Base-by-base conservation (phyloP, 2,113 vertebrate species). In the Eurypyga helias region DNA sequence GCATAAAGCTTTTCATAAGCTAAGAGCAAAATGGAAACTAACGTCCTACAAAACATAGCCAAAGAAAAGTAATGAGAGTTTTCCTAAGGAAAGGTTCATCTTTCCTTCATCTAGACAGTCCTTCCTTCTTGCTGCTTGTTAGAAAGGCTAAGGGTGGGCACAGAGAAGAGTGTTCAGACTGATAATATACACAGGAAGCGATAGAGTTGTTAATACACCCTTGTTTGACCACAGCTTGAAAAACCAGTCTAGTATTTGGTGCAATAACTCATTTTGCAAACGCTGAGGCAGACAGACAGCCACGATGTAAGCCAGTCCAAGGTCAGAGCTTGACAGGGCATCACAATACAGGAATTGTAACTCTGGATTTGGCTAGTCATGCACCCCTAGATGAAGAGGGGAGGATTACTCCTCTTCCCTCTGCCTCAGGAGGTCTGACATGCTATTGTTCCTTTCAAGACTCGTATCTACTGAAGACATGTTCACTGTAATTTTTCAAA, bases 401-500 rank as follows among this genome's bases (percentile, higher is more conserved):
- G 82, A 73, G 24, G 48, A 77, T 79, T 91, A 90, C 21, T 94
- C 7, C 36, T 54, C 52, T 72, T 18, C 28, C 6, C 5, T 6
- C 9, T 7, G 9, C n/a, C 45, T 28, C 33, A 46, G 33, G 34
- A 55, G 36, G 6, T 77, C 75, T 93, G 71, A 67, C 41, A 78
- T 80, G 25, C 31, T 87, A 69, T 82, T 91, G 62, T 93, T 94
- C 23, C 23, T 90, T 93, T 89, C 49, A 87, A 83, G 41, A 71
- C 25, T 80, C 23, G 17, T 88, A 62, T 46, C 43, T 76, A 76
- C 89, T 90, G 95, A 93, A 93, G 73, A 84, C 52, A 79, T 1
- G 4, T 17, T 91, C 83, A 64, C 73, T 90, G 76, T 84, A 93
- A 87, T 89, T 97, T 97, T 97, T 93, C 66, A 91, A 89, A 97